phyloP scores from a whole-genome alignment of 1,140 invertebrate genomes.

The Arctopsyche grandis region DNA sequence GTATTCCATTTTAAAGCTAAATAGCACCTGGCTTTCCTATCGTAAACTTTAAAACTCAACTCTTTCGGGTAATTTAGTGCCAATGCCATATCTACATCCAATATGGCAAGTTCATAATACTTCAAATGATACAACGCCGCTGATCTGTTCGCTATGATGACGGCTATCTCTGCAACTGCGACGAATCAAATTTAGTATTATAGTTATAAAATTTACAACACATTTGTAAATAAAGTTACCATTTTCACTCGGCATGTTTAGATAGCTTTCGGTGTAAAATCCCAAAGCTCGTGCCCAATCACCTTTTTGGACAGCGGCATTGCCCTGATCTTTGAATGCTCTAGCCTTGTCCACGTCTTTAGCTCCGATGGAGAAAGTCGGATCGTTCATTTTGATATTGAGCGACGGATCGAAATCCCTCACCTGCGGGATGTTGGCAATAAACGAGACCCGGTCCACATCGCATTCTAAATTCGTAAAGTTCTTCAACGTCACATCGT shows the following conservation, averaged over 20 bases:
- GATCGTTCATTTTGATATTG: not conserved
- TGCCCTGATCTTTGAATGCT: conserved; percentile 78
- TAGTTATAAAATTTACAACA: not conserved
- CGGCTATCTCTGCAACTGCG: conserved; percentile 72
- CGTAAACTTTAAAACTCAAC: conserved; percentile 79
- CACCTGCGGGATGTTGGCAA: conserved; percentile 43
- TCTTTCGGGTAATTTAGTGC: conserved; percentile 78
- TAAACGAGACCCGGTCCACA: conserved; percentile 31
- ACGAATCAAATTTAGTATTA: conserved; percentile 14
- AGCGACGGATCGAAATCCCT: conserved; percentile 20
- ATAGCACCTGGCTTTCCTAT: conserved; percentile 80
- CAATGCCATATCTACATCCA: conserved; percentile 78
- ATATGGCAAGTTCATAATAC: conserved; percentile 72
- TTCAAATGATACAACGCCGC: conserved; percentile 85
- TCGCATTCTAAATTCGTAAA: conserved; percentile 52
- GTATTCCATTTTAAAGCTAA: conserved; percentile 76
- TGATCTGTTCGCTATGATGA: conserved; percentile 87
- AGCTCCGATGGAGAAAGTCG: conserved; percentile 37
- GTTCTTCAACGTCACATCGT: conserved; percentile 51
- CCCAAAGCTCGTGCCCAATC: conserved; percentile 79
- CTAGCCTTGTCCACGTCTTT: conserved; percentile 75
- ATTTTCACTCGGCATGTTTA: conserved; percentile 72
- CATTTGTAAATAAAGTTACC: conserved; percentile 65
- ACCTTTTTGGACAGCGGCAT: conserved; percentile 79
- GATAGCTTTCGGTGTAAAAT: conserved; percentile 77